These are phyloP conservation scores for Galaxea fascicularis DNA, from an alignment of 92 coral and sea anemone species.

Conservation along the genomic window DNA sequence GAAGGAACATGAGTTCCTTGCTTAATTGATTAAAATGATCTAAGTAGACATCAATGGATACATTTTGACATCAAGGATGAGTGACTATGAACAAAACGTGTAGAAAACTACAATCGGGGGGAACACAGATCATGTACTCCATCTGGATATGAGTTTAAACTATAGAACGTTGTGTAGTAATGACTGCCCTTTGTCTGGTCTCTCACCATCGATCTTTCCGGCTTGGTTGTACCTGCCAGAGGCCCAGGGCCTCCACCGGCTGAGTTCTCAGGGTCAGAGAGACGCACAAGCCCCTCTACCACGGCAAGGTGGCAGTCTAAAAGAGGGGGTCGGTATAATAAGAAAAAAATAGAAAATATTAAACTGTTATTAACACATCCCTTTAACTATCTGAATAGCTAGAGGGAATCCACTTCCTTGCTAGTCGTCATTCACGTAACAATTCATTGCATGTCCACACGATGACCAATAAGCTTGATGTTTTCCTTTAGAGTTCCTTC, in stretches of 20 bases:
- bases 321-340: conserved; percentile 27
- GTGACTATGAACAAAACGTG: background rate
- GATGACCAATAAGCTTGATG: background rate
- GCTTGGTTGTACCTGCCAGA: conserved; percentile 55
- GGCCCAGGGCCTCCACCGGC: conserved; percentile 39
- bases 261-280: conserved; percentile 49
- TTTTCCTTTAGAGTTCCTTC: background rate
- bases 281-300: conserved; percentile 62
- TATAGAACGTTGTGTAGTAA: background rate
- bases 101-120: too few species aligned
- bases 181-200: conserved; percentile 32
- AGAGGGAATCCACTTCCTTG: background rate
- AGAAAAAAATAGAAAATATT: background rate
- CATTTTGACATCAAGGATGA: too few species aligned
- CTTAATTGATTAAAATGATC: too few species aligned
- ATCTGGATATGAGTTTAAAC: background rate
- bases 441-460: background rate
- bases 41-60: too few species aligned
- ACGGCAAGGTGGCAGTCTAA: conserved; percentile 53
- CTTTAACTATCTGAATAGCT: background rate
- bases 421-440: background rate
- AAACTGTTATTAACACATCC: background rate
- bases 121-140: too few species aligned
- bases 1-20: background rate
- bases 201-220: conserved; percentile 56